A percentile compares a stretch with the other conserved stretches of the same genome.
These are phyloP conservation scores for Cranoglanis bouderius DNA, from an alignment of 2,113 vertebrate genomes.

Conservation along the genomic window DNA sequence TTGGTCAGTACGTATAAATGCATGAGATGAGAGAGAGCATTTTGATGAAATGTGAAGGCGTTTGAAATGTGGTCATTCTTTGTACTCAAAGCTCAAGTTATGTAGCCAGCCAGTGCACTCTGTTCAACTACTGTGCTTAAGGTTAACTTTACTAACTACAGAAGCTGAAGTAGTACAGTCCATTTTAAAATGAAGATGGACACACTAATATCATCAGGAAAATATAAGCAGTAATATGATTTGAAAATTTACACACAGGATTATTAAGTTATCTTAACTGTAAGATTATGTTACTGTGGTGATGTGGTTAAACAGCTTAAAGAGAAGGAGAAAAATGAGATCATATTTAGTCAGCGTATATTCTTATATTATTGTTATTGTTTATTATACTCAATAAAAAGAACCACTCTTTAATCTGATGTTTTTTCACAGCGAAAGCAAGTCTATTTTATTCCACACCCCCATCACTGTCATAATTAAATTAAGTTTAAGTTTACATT, in stretches of 20 bases:
- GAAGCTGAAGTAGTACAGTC: not conserved
- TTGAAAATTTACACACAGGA: not conserved
- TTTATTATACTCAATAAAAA: not conserved
- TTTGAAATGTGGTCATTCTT: slow-evolving; percentile 20
- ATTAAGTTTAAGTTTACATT: not conserved
- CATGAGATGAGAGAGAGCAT: not conserved
- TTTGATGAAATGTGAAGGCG: slow-evolving; percentile 18
- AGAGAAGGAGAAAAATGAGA: not conserved
- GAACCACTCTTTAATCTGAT: not conserved
- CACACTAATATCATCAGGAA: not conserved
- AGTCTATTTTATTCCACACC: not conserved
- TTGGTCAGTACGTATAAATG: not conserved
- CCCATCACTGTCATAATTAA: not conserved
- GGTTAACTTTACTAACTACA: not conserved
- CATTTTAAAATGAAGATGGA: not conserved
- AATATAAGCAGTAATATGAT: not conserved
- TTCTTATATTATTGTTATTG: not conserved
- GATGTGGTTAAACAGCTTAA: not conserved
- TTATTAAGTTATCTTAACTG: not conserved
- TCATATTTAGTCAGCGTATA: not conserved
- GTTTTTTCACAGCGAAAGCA: not conserved
- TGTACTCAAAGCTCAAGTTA: slow-evolving; percentile 1
- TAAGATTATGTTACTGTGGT: not conserved
- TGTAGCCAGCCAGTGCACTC: not conserved
- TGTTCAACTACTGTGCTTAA: not conserved